These are phyloP conservation scores for Lutraria rhynchaena DNA, from an alignment of 1,140 invertebrate species.

Conservation along the genomic window DNA sequence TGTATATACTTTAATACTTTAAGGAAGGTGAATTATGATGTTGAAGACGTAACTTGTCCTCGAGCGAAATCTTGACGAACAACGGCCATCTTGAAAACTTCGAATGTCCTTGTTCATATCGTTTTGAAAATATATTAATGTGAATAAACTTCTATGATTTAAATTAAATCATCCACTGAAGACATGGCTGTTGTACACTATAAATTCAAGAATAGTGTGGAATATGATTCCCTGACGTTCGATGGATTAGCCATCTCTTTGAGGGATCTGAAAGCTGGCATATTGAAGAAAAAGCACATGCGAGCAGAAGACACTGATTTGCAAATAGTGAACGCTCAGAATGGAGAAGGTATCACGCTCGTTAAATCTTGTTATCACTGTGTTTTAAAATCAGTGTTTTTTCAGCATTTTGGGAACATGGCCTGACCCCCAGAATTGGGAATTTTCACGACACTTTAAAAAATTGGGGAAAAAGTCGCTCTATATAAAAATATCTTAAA, in stretches of 20 bases:
- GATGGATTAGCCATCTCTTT: slow-evolving; percentile 98
- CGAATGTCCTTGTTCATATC: not conserved
- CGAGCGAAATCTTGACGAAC: not conserved
- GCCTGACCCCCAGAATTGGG: too few relatives aligned
- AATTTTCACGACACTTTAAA: too few relatives aligned
- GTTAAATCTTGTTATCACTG: too few relatives aligned
- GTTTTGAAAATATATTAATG: not conserved
- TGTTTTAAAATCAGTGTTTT: too few relatives aligned
- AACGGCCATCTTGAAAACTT: slow-evolving; percentile 22
- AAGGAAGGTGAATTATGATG: too few relatives aligned
- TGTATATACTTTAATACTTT: too few relatives aligned
- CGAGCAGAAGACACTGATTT: slow-evolving; percentile 96
- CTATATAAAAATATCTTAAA: too few relatives aligned
- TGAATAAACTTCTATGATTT: not conserved
- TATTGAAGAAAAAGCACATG: slow-evolving; percentile 96
- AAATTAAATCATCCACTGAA: too few relatives aligned
- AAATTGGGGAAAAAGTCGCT: too few relatives aligned
- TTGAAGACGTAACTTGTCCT: too few relatives aligned
- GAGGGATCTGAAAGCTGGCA: slow-evolving; percentile 95
- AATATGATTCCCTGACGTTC: slow-evolving; percentile 97
- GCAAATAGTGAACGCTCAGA: slow-evolving; percentile 98
- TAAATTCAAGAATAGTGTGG: slow-evolving; percentile 97
- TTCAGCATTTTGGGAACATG: too few relatives aligned
- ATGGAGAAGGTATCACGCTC: slow-evolving; percentile 97
- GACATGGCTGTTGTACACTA: slow-evolving; percentile 94